These are phyloP conservation scores for Enteromius radiatus DNA, from an alignment of 2,797 vertebrate species.

Conservation along the genomic window DNA sequence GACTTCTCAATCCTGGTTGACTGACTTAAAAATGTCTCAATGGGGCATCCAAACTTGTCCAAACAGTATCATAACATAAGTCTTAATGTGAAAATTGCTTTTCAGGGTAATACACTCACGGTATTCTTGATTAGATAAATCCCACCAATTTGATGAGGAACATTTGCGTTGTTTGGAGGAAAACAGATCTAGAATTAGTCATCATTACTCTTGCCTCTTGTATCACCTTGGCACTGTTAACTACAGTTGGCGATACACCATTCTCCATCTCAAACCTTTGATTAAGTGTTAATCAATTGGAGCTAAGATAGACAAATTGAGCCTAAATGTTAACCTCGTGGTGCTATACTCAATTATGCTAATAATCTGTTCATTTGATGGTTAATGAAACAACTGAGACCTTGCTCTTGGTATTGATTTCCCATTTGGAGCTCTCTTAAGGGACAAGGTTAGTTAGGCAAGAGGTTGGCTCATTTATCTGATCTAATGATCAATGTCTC, in stretches of 20 bases:
- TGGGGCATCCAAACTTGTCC: background rate
- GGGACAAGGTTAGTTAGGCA: constrained; percentile 71
- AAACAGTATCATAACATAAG: background rate
- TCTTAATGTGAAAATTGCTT: constrained; percentile 18
- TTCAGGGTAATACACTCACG: background rate
- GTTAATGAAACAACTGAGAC: constrained; percentile 69
- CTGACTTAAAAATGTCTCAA: background rate
- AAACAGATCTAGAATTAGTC: constrained; percentile 33
- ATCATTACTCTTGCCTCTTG: constrained; percentile 29
- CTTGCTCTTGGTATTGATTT: constrained; percentile 76
- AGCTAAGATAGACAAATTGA: constrained; percentile 41
- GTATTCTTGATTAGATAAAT: constrained; percentile 3
- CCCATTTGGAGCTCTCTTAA: constrained; percentile 70
- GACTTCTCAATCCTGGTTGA: background rate
- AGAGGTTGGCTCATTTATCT: constrained; percentile 46
- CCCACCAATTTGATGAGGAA: background rate
- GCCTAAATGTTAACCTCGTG: constrained; percentile 43
- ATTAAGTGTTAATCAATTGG: constrained; percentile 48
- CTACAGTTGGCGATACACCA: constrained; percentile 36
- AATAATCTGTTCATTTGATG: constrained; percentile 72
- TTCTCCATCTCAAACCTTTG: constrained; percentile 19
- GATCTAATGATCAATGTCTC: constrained; percentile 29
- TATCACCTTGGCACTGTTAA: constrained; percentile 37
- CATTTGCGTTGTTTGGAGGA: constrained; percentile 12
- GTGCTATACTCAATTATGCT: constrained; percentile 64